Conservation (phyloP, 2,113 vertebrate genomes). For the Orientallactaga bullata region DNA sequence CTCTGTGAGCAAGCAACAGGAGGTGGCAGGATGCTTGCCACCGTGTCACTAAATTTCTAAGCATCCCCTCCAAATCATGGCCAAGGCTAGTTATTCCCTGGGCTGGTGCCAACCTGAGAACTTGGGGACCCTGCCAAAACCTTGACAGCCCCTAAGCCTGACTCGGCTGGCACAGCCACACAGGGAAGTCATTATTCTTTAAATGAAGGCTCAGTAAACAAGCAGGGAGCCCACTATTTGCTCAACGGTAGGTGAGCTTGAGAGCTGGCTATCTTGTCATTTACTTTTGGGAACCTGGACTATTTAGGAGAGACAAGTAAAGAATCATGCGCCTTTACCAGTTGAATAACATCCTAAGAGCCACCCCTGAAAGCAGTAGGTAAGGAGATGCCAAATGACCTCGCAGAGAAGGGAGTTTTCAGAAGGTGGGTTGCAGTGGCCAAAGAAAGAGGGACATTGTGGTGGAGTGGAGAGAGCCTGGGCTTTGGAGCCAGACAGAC, state of each 20-base stretch:
- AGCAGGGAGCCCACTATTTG: conserved; percentile 16
- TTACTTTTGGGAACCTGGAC: conserved; percentile 33
- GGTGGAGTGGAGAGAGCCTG: neutral
- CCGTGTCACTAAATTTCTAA: conserved; percentile 61
- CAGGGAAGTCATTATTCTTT: conserved; percentile 61
- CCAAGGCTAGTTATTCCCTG: conserved; percentile 75
- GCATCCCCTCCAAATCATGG: conserved; percentile 39
- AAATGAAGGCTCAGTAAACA: conserved; percentile 70
- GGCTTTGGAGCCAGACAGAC: neutral
- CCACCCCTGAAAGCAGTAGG: conserved; percentile 26
- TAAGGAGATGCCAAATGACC: conserved; percentile 33
- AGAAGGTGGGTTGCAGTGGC: neutral
- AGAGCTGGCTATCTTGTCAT: neutral
- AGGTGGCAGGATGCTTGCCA: conserved; percentile 73
- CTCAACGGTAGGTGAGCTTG: conserved; percentile 3
- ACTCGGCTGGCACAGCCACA: conserved; percentile 67
- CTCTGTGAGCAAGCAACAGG: conserved; percentile 77
- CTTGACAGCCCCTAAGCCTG: conserved; percentile 53
- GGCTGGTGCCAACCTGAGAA: conserved; percentile 70
- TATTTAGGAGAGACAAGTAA: conserved; percentile 14
- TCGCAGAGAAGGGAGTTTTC: neutral
- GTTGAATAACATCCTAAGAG: conserved; percentile 20
- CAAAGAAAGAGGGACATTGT: conserved; percentile 41
- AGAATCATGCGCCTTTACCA: neutral
- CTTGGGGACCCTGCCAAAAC: conserved; percentile 71